These are phyloP conservation scores for Cirrhinus molitorella DNA, from an alignment of 2,797 vertebrate species.

Conservation along the genomic window DNA sequence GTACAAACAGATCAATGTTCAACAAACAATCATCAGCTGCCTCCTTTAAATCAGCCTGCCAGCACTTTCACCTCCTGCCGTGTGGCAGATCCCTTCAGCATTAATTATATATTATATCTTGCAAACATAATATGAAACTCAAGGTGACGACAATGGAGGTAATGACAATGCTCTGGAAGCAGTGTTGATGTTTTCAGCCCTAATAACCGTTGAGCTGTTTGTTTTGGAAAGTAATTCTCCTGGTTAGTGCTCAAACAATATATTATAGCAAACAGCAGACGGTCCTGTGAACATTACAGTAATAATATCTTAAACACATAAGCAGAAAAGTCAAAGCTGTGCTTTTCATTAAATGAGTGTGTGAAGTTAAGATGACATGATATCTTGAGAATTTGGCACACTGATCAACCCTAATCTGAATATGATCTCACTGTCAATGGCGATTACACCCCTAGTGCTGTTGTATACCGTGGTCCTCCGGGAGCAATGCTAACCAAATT, in stretches of 20 bases:
- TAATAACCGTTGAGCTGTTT: constrained; percentile 14
- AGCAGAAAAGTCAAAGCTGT: neutral
- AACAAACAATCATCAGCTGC: neutral
- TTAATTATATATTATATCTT: neutral
- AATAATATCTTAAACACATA: neutral
- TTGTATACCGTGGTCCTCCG: no score
- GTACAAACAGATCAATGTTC: constrained; percentile 2
- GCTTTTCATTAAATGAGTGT: neutral
- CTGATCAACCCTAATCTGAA: neutral
- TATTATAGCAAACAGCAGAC: neutral
- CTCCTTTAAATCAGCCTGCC: neutral
- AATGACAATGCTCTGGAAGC: neutral
- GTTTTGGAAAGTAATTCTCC: neutral
- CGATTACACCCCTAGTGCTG: neutral
- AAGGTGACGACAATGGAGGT: neutral
- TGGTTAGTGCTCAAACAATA: neutral
- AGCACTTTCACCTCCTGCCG: neutral
- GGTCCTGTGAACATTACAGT: neutral
- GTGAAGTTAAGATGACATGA: neutral
- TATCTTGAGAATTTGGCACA: neutral
- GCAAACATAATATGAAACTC: constrained; percentile 7
- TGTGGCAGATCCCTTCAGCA: neutral
- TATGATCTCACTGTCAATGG: neutral
- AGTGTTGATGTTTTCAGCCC: neutral
- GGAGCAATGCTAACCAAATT: neutral